These are phyloP conservation scores for Athene cunicularia DNA, from an alignment of 2,113 vertebrate species.

Conservation along the genomic window DNA sequence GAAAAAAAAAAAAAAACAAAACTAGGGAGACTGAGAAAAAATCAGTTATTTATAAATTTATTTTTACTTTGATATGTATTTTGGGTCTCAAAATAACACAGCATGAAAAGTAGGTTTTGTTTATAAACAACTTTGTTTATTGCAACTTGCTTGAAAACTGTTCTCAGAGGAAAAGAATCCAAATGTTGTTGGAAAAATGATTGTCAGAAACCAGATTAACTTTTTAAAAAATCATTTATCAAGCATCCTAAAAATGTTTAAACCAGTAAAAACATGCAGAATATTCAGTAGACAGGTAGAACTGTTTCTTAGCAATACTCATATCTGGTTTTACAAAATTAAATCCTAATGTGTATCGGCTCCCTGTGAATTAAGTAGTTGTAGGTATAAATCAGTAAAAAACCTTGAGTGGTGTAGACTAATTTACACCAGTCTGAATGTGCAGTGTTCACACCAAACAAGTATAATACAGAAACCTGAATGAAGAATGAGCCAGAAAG, in stretches of 20 bases:
- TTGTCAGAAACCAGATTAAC: neutral
- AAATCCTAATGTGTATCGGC: neutral
- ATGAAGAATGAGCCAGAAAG: neutral
- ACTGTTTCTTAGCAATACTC: neutral
- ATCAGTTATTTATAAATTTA: neutral
- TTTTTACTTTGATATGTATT: neutral
- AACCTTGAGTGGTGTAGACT: neutral
- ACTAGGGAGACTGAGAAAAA: neutral
- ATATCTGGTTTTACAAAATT: neutral
- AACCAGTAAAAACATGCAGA: neutral
- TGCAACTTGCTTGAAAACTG: neutral
- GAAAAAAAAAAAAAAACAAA: neutral
- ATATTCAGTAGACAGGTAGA: neutral
- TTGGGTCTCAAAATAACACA: neutral
- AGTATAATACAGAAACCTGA: neutral
- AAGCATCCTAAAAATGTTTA: neutral
- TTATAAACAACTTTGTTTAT: neutral
- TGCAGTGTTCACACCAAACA: neutral
- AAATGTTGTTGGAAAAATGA: neutral
- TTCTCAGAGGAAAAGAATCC: neutral
- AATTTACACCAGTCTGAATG: neutral
- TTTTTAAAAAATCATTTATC: neutral
- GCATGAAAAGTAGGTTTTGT: neutral
- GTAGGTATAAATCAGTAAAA: neutral
- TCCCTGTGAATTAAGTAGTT: neutral